Percentiles rank a stretch among this genome's conserved stretches.
Evolutionary conservation across 2,888 invertebrate species (phyloP).

Genomic region (Dioctria linearis): DNA sequence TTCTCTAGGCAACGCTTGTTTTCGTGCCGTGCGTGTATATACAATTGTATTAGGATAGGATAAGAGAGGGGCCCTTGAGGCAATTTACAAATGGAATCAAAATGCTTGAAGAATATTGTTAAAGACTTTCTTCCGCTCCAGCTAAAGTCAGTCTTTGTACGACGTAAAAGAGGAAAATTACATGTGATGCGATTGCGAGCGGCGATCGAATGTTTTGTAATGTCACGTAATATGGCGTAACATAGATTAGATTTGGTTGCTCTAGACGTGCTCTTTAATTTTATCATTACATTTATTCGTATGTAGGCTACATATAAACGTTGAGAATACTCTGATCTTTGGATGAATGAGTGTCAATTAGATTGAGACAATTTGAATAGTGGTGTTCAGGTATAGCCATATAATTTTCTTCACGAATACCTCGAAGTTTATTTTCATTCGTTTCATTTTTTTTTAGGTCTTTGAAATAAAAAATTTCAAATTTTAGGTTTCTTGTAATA

Average conservation of each 20-base stretch:
- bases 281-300: neutral
- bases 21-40: too few species aligned
- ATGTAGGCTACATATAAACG: neutral
- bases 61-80: constrained; percentile 13
- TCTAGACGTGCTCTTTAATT: neutral
- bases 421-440: neutral
- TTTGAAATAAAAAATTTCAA: neutral
- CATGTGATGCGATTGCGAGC: constrained; percentile 7
- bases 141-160: neutral
- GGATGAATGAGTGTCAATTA: constrained; percentile 10
- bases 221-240: constrained; percentile 16
- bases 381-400: neutral
- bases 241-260: constrained; percentile 4
- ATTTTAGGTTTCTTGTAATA: neutral
- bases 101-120: constrained; percentile 15
- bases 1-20: neutral
- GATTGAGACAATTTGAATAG: constrained; percentile 8
- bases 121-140: constrained; percentile 44
- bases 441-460: neutral
- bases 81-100: constrained; percentile 40
- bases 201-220: neutral
- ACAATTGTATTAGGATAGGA: neutral
- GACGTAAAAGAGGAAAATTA: constrained; percentile 3
- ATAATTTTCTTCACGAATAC: neutral
- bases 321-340: neutral